Conservation (phyloP, 1,140 invertebrate genomes). For the Acyrthosiphon pisum region DNA sequence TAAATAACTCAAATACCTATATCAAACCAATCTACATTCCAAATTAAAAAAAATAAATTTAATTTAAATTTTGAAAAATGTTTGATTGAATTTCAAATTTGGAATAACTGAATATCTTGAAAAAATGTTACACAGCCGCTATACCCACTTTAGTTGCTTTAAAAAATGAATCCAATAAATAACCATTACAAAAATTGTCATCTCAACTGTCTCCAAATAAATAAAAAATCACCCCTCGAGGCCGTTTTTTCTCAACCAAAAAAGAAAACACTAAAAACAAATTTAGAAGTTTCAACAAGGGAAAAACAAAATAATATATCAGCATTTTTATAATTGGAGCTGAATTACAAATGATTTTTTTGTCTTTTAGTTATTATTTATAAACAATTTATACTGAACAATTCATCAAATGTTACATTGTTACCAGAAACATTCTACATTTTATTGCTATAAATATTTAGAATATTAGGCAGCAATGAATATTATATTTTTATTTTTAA, state of each 20-base stretch:
- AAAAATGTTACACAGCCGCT: neutral
- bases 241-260: neutral
- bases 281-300: neutral
- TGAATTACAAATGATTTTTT: too few relatives aligned
- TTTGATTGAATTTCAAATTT: neutral
- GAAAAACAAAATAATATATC: neutral
- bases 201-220: neutral
- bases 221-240: neutral
- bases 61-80: conserved; percentile 1
- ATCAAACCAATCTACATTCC: neutral
- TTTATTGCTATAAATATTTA: too few relatives aligned
- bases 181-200: neutral
- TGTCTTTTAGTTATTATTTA: too few relatives aligned
- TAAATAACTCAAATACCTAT: neutral
- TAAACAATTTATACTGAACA: too few relatives aligned
- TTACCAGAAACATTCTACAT: too few relatives aligned
- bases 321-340: too few relatives aligned
- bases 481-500: too few relatives aligned
- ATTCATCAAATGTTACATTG: too few relatives aligned
- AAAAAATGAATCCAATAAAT: neutral
- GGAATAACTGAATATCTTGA: neutral
- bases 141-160: neutral
- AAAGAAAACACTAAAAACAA: neutral
- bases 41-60: neutral
- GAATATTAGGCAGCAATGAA: too few relatives aligned